phyloP scores from a whole-genome alignment of 1,140 invertebrate genomes.

The Orius insidiosus region DNA sequence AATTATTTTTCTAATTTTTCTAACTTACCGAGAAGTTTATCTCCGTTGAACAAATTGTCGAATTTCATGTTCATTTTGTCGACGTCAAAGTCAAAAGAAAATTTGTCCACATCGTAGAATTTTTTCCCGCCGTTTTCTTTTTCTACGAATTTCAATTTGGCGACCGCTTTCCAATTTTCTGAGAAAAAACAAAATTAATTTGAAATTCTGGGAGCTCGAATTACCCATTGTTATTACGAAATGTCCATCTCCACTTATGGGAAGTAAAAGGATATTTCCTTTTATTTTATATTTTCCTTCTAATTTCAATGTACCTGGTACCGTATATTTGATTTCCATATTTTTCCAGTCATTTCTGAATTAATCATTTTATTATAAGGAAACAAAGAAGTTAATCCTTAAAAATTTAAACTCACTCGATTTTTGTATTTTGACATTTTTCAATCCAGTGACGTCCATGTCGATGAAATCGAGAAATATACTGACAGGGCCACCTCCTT shows the following conservation, averaged over 20 bases:
- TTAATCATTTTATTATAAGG: too few species aligned
- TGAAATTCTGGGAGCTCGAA: too few species aligned
- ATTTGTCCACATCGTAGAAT: not conserved
- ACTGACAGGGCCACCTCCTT: conserved; percentile 22
- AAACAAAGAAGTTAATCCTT: too few species aligned
- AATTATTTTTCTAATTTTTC: too few species aligned
- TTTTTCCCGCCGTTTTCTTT: not conserved
- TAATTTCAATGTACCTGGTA: conserved; percentile 12
- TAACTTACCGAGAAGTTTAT: conserved; percentile 33
- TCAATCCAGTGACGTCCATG: conserved; percentile 25
- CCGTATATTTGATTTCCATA: conserved; percentile 1
- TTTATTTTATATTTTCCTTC: conserved; percentile 20
- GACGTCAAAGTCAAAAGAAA: conserved; percentile 22
- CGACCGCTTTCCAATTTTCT: not conserved
- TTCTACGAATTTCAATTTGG: not conserved
- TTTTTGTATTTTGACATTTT: conserved; percentile 18
- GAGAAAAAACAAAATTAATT: not conserved
- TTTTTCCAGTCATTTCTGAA: conserved; percentile 5
- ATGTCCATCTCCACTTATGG: conserved; percentile 20
- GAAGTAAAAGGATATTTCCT: conserved; percentile 22
- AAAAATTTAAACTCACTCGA: conserved; percentile 20
- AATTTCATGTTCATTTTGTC: conserved; percentile 34
- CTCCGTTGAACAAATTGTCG: conserved; percentile 36
- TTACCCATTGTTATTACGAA: conserved; percentile 20
- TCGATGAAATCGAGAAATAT: conserved; percentile 27